Base-by-base conservation (phyloP, 2,113 vertebrate species). In the Ardeotis arabs region DNA sequence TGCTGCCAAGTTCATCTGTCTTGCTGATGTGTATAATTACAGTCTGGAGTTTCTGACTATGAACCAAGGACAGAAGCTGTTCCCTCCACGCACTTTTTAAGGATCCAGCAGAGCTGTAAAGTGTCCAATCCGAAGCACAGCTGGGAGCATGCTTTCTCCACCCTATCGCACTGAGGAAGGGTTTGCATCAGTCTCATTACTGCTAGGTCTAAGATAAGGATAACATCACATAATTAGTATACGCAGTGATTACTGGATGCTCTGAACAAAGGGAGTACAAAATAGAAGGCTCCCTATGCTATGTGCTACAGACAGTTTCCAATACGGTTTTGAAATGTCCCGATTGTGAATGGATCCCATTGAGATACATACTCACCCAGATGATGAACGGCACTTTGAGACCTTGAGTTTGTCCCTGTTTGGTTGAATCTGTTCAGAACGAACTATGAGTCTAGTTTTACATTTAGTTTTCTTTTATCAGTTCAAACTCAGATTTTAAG, bases 11-110 rank as follows among this genome's bases (percentile, higher is more conserved):
- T 92, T 85, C 50, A 81, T 91, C 52, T 84, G 0, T 92, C 82
- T 96, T 92, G 92, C 88, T 88, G 95, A 93, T 90, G 88, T 94
- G 79, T 81, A 28, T 95, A 96, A 96, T 96, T 96, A 90, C 52
- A 93, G 93, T 93, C 90, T 93, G 85, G 50, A 95, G 52, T 75
- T 93, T 86, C 88, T 82, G 84, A 89, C 77, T 84, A 84, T 4
- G 52, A 84, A 96, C 72, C 73, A 95, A 89, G 69, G 93, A 64
- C 55, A 81, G 79, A 86, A 81, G 69, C 60, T 92, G 95, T 53
- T 95, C 60, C 68, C 44, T 64, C 80, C 35, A 14, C 19, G 76
- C 41, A 79, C 83, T 96, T 24, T 78, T 24, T 47, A 78, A 81
- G 72, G 35, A 78, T 37, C 76, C 88, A 94, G 79, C 88, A 89